A percentile compares a stretch with the other conserved stretches of the same genome.
These are phyloP conservation scores for Neosilurus hyrtlii DNA, from an alignment of 2,797 vertebrate species.

Conservation along the genomic window DNA sequence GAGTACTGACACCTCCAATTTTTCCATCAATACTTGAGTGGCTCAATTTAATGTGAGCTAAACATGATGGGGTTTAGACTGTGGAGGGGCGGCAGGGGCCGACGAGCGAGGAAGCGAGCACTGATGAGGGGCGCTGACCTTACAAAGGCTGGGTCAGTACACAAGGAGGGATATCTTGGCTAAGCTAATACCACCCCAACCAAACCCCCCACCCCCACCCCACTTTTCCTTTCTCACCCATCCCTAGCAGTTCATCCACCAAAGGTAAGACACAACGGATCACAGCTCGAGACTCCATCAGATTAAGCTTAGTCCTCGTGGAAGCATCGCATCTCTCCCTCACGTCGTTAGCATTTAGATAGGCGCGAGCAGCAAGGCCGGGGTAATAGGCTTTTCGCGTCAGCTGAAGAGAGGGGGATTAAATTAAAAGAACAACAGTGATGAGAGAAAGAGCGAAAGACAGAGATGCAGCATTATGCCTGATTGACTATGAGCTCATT, in stretches of 20 bases:
- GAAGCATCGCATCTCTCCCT: conserved; percentile 59
- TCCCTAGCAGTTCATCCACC: conserved; percentile 46
- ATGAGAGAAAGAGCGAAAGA: conserved; percentile 60
- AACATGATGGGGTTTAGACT: conserved; percentile 43
- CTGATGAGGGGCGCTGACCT: conserved; percentile 72
- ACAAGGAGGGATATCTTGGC: conserved; percentile 55
- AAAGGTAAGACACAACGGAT: conserved; percentile 62
- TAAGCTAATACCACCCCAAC: conserved; percentile 57
- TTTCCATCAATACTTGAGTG: conserved; percentile 67
- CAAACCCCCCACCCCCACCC: conserved; percentile 4
- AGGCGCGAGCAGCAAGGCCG: conserved; percentile 82
- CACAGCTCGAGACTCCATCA: conserved; percentile 76
- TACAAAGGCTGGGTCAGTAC: conserved; percentile 60
- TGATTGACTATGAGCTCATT: conserved; percentile 92
- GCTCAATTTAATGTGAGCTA: conserved; percentile 46
- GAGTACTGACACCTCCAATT: conserved; percentile 23
- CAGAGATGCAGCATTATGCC: conserved; percentile 73
- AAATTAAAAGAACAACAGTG: conserved; percentile 83
- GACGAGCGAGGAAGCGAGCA: conserved; percentile 64
- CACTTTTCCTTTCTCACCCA: no score
- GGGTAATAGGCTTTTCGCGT: conserved; percentile 86
- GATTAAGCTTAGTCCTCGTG: conserved; percentile 68
- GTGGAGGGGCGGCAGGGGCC: conserved; percentile 40
- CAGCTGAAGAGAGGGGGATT: conserved; percentile 87
- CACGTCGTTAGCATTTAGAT: conserved; percentile 99